These are phyloP conservation scores for Heloderma charlesbogerti DNA, from an alignment of 2,113 vertebrate genomes.

Conservation along the genomic window DNA sequence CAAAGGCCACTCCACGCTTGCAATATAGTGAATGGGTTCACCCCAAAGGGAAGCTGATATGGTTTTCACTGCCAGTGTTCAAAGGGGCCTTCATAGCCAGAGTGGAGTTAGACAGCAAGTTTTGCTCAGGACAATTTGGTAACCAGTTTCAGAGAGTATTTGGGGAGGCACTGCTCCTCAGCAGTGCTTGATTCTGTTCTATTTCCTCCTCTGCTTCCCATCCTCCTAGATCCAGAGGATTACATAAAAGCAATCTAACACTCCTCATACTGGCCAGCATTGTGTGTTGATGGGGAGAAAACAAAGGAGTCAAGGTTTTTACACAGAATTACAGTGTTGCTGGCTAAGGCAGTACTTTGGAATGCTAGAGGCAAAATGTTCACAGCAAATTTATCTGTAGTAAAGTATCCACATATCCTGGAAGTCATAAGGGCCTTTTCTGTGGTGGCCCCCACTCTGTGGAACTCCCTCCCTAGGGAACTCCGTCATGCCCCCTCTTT, in stretches of 20 bases:
- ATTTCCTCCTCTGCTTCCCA: slow-evolving; percentile 38
- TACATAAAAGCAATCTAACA: slow-evolving; percentile 24
- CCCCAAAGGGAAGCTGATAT: background rate
- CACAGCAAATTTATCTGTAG: background rate
- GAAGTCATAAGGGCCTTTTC: too few species aligned
- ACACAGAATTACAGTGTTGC: background rate
- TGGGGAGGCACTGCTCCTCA: slow-evolving; percentile 44
- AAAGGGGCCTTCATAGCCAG: background rate
- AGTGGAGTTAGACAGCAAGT: background rate
- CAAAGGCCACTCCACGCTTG: background rate
- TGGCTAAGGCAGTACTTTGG: background rate
- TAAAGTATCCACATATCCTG: background rate
- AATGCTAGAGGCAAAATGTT: background rate
- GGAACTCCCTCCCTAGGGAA: too few species aligned
- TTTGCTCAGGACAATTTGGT: background rate
- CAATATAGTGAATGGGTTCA: background rate
- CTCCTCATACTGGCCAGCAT: slow-evolving; percentile 20
- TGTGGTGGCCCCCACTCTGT: too few species aligned
- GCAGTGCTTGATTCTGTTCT: slow-evolving; percentile 21
- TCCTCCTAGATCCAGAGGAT: slow-evolving; percentile 20
- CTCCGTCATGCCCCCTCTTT: too few species aligned
- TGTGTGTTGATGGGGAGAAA: background rate
- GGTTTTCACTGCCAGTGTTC: background rate
- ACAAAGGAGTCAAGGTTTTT: background rate
- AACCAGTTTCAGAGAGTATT: slow-evolving; percentile 15